Evolutionary conservation across 2,113 vertebrate genomes (phyloP), one percentile per base, ranked within the genome.

Genomic region (Pycnonotus jocosus): DNA sequence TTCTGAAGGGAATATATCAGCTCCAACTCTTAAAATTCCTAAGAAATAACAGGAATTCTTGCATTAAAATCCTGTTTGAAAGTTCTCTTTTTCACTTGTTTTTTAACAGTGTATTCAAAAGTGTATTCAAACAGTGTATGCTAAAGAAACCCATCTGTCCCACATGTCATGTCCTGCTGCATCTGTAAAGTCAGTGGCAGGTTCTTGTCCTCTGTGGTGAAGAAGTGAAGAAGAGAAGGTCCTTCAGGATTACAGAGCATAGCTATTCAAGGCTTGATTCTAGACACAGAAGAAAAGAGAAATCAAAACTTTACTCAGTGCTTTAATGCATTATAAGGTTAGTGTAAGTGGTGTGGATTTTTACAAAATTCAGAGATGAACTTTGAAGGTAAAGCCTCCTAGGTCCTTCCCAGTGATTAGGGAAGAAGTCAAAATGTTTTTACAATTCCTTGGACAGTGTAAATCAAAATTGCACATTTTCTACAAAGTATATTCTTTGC

Each of bases 131-230:
- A n/a, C n/a, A n/a, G n/a, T n/a, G n/a, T n/a, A n/a, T 98, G 50
- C 96, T 97, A 96, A 96, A 86, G 70, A 97, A 97, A 81, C 66
- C 95, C 92, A 65, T 48, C 12, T 95, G 97, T 77, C 95, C 96
- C 42, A 91, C 80, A 9, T 97, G 82, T 37, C 10, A 21, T 22
- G 78, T 95, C 31, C 88, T 96, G 7, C 73, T 97, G 80, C 82
- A 73, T 82, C 89, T 96, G 65, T 86, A 45, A 96, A 97, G 48
- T 93, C 92, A 62, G 81, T 97, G 71, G 90, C 92, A 93, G 28
- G 16, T 93, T 95, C 84, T 94, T 96, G 35, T 97, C 90, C n/a
- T 82, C 95, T 33, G 24, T 82, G 58, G 94, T 95, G 61, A 94
- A 96, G 65, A 64, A 92, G 19, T 48, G 53, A 65, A 87, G 56